phyloP scores from a whole-genome alignment of 2,113 vertebrate genomes.

The Nasalis larvatus region DNA sequence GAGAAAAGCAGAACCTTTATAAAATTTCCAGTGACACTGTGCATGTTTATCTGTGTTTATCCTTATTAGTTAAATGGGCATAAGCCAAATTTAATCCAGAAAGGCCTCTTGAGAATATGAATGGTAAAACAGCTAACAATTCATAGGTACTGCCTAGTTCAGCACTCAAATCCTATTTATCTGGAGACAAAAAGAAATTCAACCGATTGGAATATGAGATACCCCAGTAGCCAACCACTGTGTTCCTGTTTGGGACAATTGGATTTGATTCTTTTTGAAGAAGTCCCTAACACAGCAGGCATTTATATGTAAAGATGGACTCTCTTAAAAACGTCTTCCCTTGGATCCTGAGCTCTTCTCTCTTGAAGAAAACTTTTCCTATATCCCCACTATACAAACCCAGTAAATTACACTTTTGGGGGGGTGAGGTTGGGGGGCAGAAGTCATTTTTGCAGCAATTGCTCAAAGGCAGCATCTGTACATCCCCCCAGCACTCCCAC shows the following conservation, averaged over 20 bases:
- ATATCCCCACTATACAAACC: not conserved
- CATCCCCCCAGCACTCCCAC: not conserved
- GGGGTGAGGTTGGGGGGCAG: no score
- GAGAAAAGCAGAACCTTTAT: not conserved
- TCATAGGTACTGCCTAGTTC: not conserved
- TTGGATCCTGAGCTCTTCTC: not conserved
- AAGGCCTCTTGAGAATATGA: not conserved
- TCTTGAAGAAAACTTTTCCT: not conserved
- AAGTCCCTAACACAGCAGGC: not conserved
- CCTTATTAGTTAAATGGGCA: not conserved
- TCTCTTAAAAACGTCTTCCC: not conserved
- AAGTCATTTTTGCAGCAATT: not conserved
- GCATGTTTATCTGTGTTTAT: not conserved
- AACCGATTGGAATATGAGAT: not conserved
- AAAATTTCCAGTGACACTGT: not conserved
- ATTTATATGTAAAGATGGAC: not conserved
- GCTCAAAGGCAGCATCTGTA: not conserved
- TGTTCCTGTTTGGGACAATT: not conserved
- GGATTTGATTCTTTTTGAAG: not conserved
- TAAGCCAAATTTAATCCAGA: not conserved
- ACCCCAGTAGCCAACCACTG: not conserved
- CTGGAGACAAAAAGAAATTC: not conserved
- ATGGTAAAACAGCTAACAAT: not conserved
- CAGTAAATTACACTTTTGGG: not conserved
- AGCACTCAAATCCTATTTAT: not conserved